Evolutionary conservation across 2,113 vertebrate genomes (phyloP).

Genomic region (Oxyura jamaicensis): DNA sequence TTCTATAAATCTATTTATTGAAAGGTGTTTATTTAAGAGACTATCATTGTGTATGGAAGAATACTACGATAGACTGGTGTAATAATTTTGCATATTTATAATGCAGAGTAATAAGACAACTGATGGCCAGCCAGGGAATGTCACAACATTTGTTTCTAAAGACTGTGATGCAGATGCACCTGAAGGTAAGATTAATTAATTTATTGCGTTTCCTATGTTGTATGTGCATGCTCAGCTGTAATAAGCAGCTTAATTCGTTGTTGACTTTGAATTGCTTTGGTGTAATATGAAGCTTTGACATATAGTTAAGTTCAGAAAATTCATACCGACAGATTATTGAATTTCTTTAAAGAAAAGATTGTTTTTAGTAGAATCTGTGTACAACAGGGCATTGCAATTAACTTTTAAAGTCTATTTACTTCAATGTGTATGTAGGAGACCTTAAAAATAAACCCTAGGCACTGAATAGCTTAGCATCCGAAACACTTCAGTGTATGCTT

Average conservation of each 20-base stretch:
- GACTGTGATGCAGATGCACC: constrained; percentile 94
- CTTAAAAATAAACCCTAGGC: neutral
- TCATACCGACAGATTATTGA: neutral
- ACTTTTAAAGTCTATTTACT: neutral
- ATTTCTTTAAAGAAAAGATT: neutral
- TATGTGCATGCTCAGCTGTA: neutral
- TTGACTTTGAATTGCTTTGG: neutral
- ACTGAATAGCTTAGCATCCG: neutral
- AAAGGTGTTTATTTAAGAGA: neutral
- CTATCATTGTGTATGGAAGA: neutral
- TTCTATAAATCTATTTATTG: neutral
- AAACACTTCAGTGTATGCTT: neutral
- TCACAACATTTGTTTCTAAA: constrained; percentile 75
- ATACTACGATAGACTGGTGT: neutral
- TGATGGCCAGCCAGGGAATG: constrained; percentile 69
- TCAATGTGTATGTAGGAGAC: neutral
- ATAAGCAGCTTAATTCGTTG: neutral
- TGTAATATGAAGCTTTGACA: neutral
- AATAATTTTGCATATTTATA: neutral
- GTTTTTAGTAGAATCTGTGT: neutral
- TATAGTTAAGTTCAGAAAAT: neutral
- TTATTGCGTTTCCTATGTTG: neutral
- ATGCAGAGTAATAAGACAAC: constrained; percentile 76
- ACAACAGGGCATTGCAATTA: neutral
- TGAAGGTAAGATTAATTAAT: constrained; percentile 81